Conservation (phyloP, 2,113 vertebrate species). For the Grammomys surdaster region DNA sequence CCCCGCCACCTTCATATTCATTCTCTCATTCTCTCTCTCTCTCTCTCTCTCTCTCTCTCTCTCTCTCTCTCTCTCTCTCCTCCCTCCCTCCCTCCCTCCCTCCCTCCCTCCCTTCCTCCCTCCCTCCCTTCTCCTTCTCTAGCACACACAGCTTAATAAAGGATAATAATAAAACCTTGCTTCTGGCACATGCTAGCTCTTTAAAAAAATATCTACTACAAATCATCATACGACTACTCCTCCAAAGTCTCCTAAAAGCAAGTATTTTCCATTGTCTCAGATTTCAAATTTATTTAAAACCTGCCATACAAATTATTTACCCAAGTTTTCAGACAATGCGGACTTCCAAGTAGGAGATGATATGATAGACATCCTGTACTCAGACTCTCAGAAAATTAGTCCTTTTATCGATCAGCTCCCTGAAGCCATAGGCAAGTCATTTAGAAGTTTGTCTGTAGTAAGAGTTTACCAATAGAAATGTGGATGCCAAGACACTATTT, state of each 20-base stretch:
- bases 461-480: neutral
- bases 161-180: slow-evolving; percentile 60
- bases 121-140: neutral
- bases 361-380: neutral
- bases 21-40: neutral
- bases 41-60: no score
- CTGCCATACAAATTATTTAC: neutral
- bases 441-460: neutral
- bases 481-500: neutral
- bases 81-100: neutral
- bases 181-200: slow-evolving; percentile 61
- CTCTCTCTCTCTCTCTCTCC: neutral
- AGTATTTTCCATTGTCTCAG: slow-evolving; percentile 53
- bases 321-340: neutral
- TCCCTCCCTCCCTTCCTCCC: neutral
- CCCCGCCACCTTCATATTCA: neutral
- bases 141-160: slow-evolving; percentile 35
- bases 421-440: neutral
- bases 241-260: slow-evolving; percentile 62
- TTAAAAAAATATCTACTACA: slow-evolving; percentile 18
- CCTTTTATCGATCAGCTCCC: neutral
- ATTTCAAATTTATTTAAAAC: slow-evolving; percentile 36
- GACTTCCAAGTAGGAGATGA: neutral
- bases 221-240: neutral
- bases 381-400: neutral